Conservation (phyloP, 1,140 invertebrate species). For the Diuraphis noxia region DNA sequence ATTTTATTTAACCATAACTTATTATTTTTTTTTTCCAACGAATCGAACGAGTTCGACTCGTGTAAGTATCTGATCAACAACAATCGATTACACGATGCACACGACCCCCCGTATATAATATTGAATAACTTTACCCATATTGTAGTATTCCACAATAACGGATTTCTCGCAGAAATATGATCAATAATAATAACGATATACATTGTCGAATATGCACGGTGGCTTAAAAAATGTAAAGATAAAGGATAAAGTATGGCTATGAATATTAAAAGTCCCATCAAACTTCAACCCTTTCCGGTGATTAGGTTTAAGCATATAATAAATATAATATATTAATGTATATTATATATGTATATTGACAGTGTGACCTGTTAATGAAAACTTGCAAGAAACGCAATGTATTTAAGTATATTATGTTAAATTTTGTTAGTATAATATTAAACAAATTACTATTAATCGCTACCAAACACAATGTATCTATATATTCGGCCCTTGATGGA, state of each 20-base stretch:
- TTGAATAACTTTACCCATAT: neutral
- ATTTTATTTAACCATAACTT: neutral
- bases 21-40: neutral
- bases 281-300: neutral
- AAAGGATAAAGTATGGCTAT: neutral
- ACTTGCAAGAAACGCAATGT: neutral
- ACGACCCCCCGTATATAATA: neutral
- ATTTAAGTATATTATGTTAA: too few relatives aligned
- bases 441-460: neutral
- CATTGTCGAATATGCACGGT: neutral
- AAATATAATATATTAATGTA: neutral
- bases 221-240: too few relatives aligned
- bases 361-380: neutral
- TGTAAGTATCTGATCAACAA: neutral
- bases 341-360: neutral
- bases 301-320: neutral
- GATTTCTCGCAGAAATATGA: neutral
- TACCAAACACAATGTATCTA: neutral
- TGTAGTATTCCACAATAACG: neutral
- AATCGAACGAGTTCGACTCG: neutral
- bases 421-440: neutral
- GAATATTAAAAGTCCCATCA: neutral
- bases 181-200: neutral
- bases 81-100: neutral
- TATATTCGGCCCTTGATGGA: neutral